phyloP scores from a whole-genome alignment of 2,797 vertebrate species.

The Cynopterus sphinx region DNA sequence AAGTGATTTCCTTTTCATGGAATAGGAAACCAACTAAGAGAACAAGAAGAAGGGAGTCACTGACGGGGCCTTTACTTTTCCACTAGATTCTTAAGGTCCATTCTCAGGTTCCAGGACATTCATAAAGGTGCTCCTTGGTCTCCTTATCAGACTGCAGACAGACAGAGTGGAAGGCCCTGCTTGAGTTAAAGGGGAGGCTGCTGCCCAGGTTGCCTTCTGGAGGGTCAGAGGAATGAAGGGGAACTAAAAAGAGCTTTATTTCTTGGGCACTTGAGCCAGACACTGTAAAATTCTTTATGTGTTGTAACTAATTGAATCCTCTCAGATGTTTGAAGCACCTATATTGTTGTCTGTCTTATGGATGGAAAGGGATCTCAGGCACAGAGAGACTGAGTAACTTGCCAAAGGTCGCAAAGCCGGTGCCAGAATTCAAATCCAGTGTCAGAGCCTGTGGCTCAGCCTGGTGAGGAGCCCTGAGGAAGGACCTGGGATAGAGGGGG shows the following conservation, averaged over 20 bases:
- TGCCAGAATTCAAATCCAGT: not conserved
- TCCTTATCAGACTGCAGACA: no score
- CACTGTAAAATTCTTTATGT: not conserved
- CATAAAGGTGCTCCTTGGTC: not conserved
- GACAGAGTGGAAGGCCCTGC: not conserved
- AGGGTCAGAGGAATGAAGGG: not conserved
- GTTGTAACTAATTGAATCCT: not conserved
- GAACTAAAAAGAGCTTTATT: not conserved
- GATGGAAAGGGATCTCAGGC: not conserved
- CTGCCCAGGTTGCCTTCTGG: not conserved
- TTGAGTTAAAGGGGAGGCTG: not conserved
- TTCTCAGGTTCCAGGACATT: not conserved
- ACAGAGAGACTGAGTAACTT: not conserved
- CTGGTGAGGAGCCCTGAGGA: not conserved
- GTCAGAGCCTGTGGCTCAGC: not conserved
- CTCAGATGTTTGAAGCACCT: not conserved
- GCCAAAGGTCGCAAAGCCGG: not conserved
- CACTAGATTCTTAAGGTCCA: not conserved
- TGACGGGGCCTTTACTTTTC: no score
- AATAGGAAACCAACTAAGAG: not conserved
- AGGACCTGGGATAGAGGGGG: not conserved
- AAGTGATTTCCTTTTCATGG: no score
- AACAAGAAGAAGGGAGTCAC: not conserved
- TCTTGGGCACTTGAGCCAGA: not conserved
- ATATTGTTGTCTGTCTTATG: not conserved